These are phyloP conservation scores for Drosophila neocordata DNA, from an alignment of 1,140 invertebrate species.

Conservation along the genomic window DNA sequence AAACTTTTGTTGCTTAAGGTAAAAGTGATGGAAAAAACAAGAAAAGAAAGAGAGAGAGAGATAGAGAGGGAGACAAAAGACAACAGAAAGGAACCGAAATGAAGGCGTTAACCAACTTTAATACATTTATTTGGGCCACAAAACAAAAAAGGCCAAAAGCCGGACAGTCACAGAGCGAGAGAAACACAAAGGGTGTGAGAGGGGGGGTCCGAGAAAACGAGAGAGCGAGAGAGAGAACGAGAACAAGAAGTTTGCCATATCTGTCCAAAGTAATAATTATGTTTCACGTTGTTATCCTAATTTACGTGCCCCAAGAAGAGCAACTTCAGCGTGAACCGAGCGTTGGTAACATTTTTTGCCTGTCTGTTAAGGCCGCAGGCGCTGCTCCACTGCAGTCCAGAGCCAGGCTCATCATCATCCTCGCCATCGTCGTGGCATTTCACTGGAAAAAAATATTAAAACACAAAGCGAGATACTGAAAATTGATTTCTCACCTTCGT, in stretches of 20 bases:
- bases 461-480: conserved; percentile 80
- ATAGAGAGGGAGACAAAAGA: neutral
- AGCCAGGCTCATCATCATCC: conserved; percentile 39
- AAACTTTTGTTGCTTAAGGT: conserved; percentile 34
- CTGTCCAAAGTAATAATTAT: conserved; percentile 81
- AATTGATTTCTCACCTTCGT: conserved; percentile 81
- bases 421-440: conserved; percentile 57
- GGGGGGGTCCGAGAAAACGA: neutral
- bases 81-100: conserved; percentile 39
- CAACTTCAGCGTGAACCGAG: conserved; percentile 3
- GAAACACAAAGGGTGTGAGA: conserved; percentile 8
- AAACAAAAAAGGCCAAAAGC: conserved; percentile 41
- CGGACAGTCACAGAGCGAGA: neutral
- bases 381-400: neutral
- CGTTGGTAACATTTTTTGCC: conserved; percentile 17
- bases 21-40: conserved; percentile 20
- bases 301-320: conserved; percentile 72
- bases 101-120: conserved; percentile 81
- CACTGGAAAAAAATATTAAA: conserved; percentile 77
- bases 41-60: neutral
- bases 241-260: conserved; percentile 63
- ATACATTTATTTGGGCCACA: conserved; percentile 81
- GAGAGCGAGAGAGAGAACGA: conserved; percentile 27
- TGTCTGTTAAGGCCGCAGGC: conserved; percentile 49
- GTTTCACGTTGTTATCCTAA: conserved; percentile 81